Percentiles rank a stretch among this genome's conserved stretches.
Conservation (phyloP, 2,888 invertebrate genomes). For the Sinelater perroti region DNA sequence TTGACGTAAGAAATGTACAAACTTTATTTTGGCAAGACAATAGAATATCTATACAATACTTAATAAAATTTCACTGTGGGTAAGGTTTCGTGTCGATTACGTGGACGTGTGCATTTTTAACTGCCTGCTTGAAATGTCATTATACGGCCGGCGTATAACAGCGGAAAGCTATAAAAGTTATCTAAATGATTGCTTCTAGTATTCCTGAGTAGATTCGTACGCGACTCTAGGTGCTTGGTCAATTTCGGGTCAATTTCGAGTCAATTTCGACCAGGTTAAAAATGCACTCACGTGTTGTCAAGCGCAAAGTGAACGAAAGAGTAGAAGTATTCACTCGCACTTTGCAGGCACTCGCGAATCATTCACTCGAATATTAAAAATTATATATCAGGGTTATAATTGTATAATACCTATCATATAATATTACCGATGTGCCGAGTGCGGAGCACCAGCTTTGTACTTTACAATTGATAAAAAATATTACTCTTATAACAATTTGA, state of each 20-base stretch:
- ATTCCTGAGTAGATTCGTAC: constrained; percentile 40
- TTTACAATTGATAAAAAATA: constrained; percentile 55
- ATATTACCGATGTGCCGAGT: constrained; percentile 36
- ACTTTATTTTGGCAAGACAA: constrained; percentile 38
- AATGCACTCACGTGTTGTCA: constrained; percentile 25
- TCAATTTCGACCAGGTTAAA: constrained; percentile 15
- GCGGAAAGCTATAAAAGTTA: constrained; percentile 1
- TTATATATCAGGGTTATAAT: constrained; percentile 32
- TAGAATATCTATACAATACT: constrained; percentile 35
- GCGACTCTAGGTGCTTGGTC: constrained; percentile 13
- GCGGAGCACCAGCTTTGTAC: constrained; percentile 52
- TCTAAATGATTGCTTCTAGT: constrained; percentile 37
- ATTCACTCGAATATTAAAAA: constrained; percentile 35
- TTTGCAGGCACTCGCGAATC: constrained; percentile 33
- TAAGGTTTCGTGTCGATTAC: constrained; percentile 15
- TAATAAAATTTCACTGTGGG: constrained; percentile 28
- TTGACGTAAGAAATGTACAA: constrained; percentile 32
- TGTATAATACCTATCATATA: constrained; percentile 31
- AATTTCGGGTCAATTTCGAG: constrained; percentile 5
- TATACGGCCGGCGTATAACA: constrained; percentile 36
- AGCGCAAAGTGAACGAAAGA: constrained; percentile 18
- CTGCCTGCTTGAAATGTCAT: constrained; percentile 14
- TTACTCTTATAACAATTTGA: constrained; percentile 49
- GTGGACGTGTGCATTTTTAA: constrained; percentile 38
- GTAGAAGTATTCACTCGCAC: constrained; percentile 28